These are phyloP conservation scores for Nematopogon swammerdamellus DNA, from an alignment of 2,888 invertebrate species.

Conservation along the genomic window DNA sequence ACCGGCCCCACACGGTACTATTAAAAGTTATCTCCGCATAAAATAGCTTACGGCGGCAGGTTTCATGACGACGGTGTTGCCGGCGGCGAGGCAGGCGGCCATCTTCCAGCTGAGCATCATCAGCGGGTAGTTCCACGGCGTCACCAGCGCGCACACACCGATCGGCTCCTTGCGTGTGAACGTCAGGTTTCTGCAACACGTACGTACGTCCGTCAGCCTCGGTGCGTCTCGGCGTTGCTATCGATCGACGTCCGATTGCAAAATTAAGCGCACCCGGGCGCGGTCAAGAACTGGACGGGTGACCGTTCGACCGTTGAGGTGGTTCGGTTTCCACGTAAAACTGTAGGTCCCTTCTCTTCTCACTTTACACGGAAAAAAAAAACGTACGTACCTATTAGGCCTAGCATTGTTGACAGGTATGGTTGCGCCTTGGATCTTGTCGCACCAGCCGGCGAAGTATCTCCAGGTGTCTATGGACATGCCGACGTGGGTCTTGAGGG, in stretches of 20 bases:
- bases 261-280: too few relatives aligned
- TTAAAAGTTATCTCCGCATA: too few relatives aligned
- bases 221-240: too few relatives aligned
- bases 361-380: too few relatives aligned
- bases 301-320: too few relatives aligned
- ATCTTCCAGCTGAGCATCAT: constrained; percentile 99
- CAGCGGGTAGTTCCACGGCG: constrained; percentile 97
- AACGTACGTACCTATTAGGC: constrained; percentile 63
- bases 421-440: constrained; percentile 90
- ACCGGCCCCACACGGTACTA: too few relatives aligned
- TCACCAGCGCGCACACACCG: constrained; percentile 89
- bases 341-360: too few relatives aligned
- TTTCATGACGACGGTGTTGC: constrained; percentile 94
- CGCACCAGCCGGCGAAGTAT: constrained; percentile 96
- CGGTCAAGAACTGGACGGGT: too few relatives aligned
- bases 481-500: constrained; percentile 93
- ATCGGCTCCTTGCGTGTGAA: constrained; percentile 89
- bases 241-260: too few relatives aligned
- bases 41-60: constrained; percentile 87
- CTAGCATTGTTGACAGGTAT: constrained; percentile 91
- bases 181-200: constrained; percentile 63
- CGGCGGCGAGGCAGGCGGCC: constrained; percentile 95
- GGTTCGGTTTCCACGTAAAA: too few relatives aligned
- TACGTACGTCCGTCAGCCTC: too few relatives aligned
- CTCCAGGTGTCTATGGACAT: constrained; percentile 98